Base-by-base conservation (phyloP, 2,888 invertebrate species). In the Hydraecia micacea region DNA sequence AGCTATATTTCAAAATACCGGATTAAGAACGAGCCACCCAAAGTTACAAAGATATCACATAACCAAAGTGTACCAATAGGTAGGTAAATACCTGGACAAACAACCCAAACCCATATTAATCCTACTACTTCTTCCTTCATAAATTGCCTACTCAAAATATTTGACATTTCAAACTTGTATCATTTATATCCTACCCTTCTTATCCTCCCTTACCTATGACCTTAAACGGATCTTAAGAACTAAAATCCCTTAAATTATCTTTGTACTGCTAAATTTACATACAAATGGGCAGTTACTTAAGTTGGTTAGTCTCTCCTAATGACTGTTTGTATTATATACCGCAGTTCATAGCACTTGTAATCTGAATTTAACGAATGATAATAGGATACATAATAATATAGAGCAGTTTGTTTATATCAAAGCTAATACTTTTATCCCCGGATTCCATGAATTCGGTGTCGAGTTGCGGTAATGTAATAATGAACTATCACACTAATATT, bases 221-320 rank as follows among this genome's bases (percentile, higher is more conserved):
- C 87, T 85, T 69, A 80, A 80, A 86, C 79, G 86, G 79, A 88
- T 89, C 90, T 88, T 87, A 91, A 87, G 91, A 91, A 91, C 89
- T 90, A 87, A 89, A 91, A 91, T 90, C 91, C 91, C 89, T 91
- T 91, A 93, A 90, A 94, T 93, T 93, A 94, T 94, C 93, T 92
- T 91, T 85, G 86, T 91, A 90, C 90, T 90, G 90, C 92, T 87
- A 90, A 92, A 95, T 95, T 95, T 93, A 91, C 95, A 96, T 96
- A 94, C 90, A 95, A 95, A 96, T 95, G 93, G 94, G 91, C 89
- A 91, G 92, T 95, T 95, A 94, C 89, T 92, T 88, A 91, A 91
- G 91, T 92, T 91, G 91, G 92, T 93, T 91, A 92, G 91, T 87
- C 91, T 91, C 88, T 87, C 87, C 87, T 94, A 94, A 94, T 94